Evolutionary conservation across 2,113 vertebrate species (phyloP), one percentile per base, ranked within the genome.

Genomic region (Cardinalis cardinalis): DNA sequence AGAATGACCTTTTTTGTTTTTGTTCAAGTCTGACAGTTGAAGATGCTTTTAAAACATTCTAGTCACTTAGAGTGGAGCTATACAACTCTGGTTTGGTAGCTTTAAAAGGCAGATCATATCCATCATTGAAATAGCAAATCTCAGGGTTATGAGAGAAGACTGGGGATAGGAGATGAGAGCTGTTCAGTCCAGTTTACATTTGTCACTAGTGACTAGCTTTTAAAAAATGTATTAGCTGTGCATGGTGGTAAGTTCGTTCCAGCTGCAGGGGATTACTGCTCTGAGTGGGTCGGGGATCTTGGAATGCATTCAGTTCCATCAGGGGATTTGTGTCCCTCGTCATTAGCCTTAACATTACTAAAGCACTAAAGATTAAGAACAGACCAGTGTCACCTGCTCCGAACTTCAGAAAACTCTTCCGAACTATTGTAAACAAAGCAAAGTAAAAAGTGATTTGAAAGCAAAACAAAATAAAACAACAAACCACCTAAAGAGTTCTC

Each of bases 191-290:
- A 98, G 96, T 98, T 97, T 98, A 98, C 98, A 98, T 98, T 98
- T 98, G 98, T 98, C 98, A 98, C 98, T 97, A 97, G 97, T 98
- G 98, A 98, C 98, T 98, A 98, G 98, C 98, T 98, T 98, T 98
- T 98, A 98, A 99, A 98, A 99, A 99, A 99, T 99, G 98, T 98
- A 98, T 98, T 97, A 98, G 97, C 98, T 97, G 98, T 98, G 97
- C 97, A 98, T 97, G 97, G 96, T 97, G 98, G 98, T 98, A 98
- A 98, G 97, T 97, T 97, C 97, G 97, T 98, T 98, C 98, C 99
- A 99, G 99, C 99, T 99, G 99, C 98, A 98, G 98, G 98, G 98
- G 98, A 99, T 99, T 99, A 99, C 94, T 97, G 98, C 98, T 98
- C 97, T 98, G 98, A 99, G 98, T 98, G 98, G 98, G 98, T 97